Base-by-base conservation (phyloP, 2,113 vertebrate species). In the Crotalus horridus region DNA sequence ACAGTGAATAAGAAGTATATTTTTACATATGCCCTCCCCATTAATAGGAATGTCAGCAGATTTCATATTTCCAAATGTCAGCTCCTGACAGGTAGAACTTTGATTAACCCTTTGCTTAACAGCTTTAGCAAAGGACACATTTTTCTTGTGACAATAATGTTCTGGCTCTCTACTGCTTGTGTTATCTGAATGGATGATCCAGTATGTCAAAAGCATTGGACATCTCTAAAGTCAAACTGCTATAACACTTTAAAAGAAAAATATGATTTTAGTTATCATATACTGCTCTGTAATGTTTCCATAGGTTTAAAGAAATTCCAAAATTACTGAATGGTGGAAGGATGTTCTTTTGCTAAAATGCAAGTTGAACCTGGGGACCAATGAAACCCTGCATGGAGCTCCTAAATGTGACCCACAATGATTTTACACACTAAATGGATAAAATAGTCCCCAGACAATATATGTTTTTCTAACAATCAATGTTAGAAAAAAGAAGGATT, bases 51-150 rank as follows among this genome's bases (percentile, higher is more conserved):
- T 81, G 8, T n/a, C 43, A 87, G 26, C 15, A 33, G 43, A 85
- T 91, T 87, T 17, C 85, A 48, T 20, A 87, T 87, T 56, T 91
- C 61, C 87, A 74, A 81, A 81, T 92, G 89, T 81, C 24, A 64
- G 23, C 33, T 81, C 51, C 33, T 56, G 61, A 56, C 6, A 54
- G n/a, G 48, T 87, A 56, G 51, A 81, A 56, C 5, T 74, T 74
- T 74, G n/a, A 6, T 74, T 74, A 74, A 64, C 26, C 26, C 61
- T 64, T 29, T 64, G 26, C 26, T 29, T 64, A 64, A 74, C 29
- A 15, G 2, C 64, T 74, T 74, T 87, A 54, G 55, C 17, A 85
- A 54, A 26, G 55, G 24, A 23, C 33, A 26, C 0, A 15, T n/a
- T 91, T 56, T 12, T 85, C 21, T 33, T 53, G n/a, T 85, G 21